phyloP scores from a whole-genome alignment of 2,797 vertebrate genomes.

The Nannoperca obscura region DNA sequence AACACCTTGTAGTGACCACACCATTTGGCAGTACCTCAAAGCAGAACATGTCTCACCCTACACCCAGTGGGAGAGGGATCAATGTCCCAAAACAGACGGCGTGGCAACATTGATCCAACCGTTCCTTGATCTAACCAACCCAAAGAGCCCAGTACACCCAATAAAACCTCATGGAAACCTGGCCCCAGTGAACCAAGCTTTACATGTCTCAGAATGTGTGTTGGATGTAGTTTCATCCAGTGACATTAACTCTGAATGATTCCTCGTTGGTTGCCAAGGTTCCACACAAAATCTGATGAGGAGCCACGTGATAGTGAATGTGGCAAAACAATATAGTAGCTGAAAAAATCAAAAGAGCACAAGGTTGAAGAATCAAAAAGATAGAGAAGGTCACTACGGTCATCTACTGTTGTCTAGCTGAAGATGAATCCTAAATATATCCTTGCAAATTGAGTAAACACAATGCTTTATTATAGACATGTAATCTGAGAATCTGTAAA shows the following conservation, averaged over 20 bases:
- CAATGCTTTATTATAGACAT: neutral
- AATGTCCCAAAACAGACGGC: conserved; percentile 67
- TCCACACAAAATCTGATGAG: conserved; percentile 10
- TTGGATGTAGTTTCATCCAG: conserved; percentile 48
- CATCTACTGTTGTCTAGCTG: neutral
- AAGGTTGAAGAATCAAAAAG: neutral
- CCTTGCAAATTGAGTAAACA: neutral
- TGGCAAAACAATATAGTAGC: neutral
- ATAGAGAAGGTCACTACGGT: neutral
- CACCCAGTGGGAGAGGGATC: conserved; percentile 64
- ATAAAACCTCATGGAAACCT: conserved; percentile 61
- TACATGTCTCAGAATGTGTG: conserved; percentile 41
- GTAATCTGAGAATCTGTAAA: neutral
- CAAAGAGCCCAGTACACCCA: conserved; percentile 43
- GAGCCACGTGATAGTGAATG: neutral
- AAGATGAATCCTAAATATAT: neutral
- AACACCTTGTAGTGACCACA: conserved; percentile 52
- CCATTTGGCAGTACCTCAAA: conserved; percentile 82
- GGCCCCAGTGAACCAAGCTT: conserved; percentile 65
- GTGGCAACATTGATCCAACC: conserved; percentile 62
- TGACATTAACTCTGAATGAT: conserved; percentile 36
- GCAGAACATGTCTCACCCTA: conserved; percentile 66
- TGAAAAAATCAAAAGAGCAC: neutral
- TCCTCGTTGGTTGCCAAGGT: conserved; percentile 2
- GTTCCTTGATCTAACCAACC: conserved; percentile 66